Evolutionary conservation across 2,113 vertebrate genomes (phyloP).

Genomic region (Etia nguti): DNA sequence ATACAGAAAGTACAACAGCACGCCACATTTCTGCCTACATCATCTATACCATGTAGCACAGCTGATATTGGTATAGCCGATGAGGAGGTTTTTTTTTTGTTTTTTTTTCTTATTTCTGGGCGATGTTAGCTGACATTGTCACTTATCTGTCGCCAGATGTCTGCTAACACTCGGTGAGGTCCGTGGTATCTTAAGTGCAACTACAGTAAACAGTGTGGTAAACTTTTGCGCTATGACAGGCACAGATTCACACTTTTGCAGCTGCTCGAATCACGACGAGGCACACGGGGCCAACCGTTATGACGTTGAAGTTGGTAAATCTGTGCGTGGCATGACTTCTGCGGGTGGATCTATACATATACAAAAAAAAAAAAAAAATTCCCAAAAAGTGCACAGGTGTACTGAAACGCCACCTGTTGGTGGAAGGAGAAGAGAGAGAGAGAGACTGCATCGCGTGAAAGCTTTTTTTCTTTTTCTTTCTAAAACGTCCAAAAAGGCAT

Average conservation of each 20-base stretch:
- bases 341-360: neutral
- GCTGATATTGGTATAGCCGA: conserved; percentile 40
- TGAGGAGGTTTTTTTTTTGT: neutral
- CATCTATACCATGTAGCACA: conserved; percentile 42
- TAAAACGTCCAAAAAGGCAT: conserved; percentile 3
- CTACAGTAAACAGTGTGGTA: conserved; percentile 64
- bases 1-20: conserved; percentile 56
- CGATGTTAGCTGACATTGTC: neutral
- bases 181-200: conserved; percentile 61
- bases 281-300: neutral
- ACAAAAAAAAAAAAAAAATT: too few species aligned
- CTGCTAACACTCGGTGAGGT: conserved; percentile 61
- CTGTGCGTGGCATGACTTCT: conserved; percentile 44
- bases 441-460: conserved; percentile 33
- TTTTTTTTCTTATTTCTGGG: neutral
- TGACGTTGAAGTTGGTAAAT: conserved; percentile 8
- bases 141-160: neutral
- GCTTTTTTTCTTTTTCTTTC: neutral
- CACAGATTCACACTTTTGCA: conserved; percentile 53
- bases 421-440: neutral
- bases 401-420: neutral
- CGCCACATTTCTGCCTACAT: conserved; percentile 43
- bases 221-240: conserved; percentile 57
- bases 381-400: conserved; percentile 27
- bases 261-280: conserved; percentile 18